Percentiles rank a stretch among this genome's conserved stretches.
Evolutionary conservation across 1,140 invertebrate genomes (phyloP).

Genomic region (Ephestia elutella): DNA sequence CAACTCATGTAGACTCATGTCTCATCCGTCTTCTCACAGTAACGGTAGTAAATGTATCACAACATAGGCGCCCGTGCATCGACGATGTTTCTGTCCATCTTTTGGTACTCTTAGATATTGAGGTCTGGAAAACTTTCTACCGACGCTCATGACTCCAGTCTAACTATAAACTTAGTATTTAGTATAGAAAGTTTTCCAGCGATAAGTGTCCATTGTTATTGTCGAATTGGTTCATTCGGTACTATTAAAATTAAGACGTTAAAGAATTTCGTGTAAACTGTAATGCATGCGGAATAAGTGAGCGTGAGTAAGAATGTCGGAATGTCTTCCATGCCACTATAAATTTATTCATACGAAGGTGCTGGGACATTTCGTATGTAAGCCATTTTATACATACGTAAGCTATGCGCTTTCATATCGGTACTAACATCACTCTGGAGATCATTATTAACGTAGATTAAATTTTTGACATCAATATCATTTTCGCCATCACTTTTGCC

Average conservation of each 20-base stretch:
- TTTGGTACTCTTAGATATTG: slow-evolving; percentile 39
- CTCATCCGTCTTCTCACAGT: slow-evolving; percentile 63
- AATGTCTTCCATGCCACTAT: slow-evolving; percentile 63
- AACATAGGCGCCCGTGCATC: slow-evolving; percentile 69
- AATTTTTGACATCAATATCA: slow-evolving; percentile 56
- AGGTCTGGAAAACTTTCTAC: slow-evolving; percentile 66
- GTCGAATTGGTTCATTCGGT: slow-evolving; percentile 28
- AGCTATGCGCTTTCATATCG: slow-evolving; percentile 62
- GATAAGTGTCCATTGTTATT: slow-evolving; percentile 34
- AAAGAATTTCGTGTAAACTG: slow-evolving; percentile 1
- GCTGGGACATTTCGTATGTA: slow-evolving; percentile 56
- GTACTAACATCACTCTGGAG: slow-evolving; percentile 42
- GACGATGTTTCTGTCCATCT: slow-evolving; percentile 37
- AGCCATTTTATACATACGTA: slow-evolving; percentile 29
- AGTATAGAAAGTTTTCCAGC: slow-evolving; percentile 67
- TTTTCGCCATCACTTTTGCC: slow-evolving; percentile 67
- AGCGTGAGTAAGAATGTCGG: slow-evolving; percentile 43
- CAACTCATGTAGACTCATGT: slow-evolving; percentile 62
- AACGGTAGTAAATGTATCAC: slow-evolving; percentile 73
- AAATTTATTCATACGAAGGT: slow-evolving; percentile 36
- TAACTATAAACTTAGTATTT: slow-evolving; percentile 41
- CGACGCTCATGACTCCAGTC: slow-evolving; percentile 34
- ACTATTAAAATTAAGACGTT: slow-evolving; percentile 25
- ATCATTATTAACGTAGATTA: slow-evolving; percentile 50
- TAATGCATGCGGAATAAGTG: slow-evolving; percentile 44